Base-by-base conservation (phyloP, 2,888 invertebrate species). In the Chrysomela aeneicollis region DNA sequence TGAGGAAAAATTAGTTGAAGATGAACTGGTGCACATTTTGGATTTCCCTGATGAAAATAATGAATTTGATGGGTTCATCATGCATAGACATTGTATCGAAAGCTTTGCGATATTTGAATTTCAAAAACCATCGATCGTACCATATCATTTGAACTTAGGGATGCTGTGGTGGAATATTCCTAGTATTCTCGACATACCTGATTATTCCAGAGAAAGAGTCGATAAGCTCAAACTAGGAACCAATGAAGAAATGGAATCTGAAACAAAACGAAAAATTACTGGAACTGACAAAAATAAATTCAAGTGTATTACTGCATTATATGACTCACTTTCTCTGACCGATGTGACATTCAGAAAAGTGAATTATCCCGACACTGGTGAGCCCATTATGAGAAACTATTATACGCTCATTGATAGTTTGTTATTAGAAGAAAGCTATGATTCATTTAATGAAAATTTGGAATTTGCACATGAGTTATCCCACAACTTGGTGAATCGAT, bases 361-460 rank as follows among this genome's bases (percentile, higher is more conserved):
- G 10, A 64, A 67, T 32, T 59, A 69, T 35, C 64, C 66, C 32
- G 63, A 65, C 26, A 71, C 71, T 61, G 49, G 66, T 22, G 83
- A 84, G 70, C 77, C 79, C 3, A 70, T 76, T 15, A 71, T 78
- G n/a, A 74, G 78, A 69, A 70, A 76, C 64, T 61, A 75, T n/a
- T 46, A 66, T 8, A 74, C 76, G 60, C 58, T 76, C 18, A 80
- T 80, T 63, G 81, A 84, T 26, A 83, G 82, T 73, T 73, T 85
- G 50, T 83, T 83, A 46, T 67, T 84, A 12, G 63, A 67, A 2
- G 83, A 84, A 73, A 77, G 79, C 54, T 71, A 67, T 47, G 70
- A 70, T 18, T 58, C 71, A 26, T 82, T 81, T 67, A 76, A 74
- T 26, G 73, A 64, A 42, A 71, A 73, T 49, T 59, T 67, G 3